phyloP scores from a whole-genome alignment of 2,113 vertebrate species.

The Polypterus bichir region DNA sequence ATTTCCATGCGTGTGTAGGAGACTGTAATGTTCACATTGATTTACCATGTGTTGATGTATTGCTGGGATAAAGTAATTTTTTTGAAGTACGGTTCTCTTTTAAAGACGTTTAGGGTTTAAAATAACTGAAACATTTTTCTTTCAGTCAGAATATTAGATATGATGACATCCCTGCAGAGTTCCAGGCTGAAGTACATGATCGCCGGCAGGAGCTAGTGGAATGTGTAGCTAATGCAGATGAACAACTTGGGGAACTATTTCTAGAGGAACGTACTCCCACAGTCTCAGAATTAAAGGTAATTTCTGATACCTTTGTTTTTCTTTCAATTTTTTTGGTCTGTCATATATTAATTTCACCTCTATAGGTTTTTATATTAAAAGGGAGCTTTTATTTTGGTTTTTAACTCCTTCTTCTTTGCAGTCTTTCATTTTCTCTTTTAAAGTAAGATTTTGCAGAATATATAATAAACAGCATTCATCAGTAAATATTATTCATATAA shows the following conservation, averaged over 20 bases:
- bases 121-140: neutral
- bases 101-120: too few relatives aligned
- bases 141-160: conserved; percentile 59
- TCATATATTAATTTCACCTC: neutral
- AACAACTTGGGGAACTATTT: conserved; percentile 80
- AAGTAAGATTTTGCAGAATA: too few relatives aligned
- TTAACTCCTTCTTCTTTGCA: neutral
- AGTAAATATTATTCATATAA: too few relatives aligned
- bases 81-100: too few relatives aligned
- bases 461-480: too few relatives aligned
- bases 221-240: conserved; percentile 80
- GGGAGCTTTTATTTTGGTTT: neutral
- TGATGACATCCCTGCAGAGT: conserved; percentile 69
- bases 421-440: too few relatives aligned
- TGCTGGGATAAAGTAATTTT: too few relatives aligned
- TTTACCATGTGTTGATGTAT: too few relatives aligned
- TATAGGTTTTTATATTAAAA: too few relatives aligned
- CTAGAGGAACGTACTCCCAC: conserved; percentile 79
- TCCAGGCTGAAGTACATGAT: conserved; percentile 57
- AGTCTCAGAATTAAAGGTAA: conserved; percentile 69
- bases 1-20: too few relatives aligned
- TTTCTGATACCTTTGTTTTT: neutral
- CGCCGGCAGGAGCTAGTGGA: conserved; percentile 81
- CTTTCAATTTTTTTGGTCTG: neutral
- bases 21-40: too few relatives aligned